Base-by-base conservation (phyloP, 2,888 invertebrate genomes). In the Ormia ochracea region DNA sequence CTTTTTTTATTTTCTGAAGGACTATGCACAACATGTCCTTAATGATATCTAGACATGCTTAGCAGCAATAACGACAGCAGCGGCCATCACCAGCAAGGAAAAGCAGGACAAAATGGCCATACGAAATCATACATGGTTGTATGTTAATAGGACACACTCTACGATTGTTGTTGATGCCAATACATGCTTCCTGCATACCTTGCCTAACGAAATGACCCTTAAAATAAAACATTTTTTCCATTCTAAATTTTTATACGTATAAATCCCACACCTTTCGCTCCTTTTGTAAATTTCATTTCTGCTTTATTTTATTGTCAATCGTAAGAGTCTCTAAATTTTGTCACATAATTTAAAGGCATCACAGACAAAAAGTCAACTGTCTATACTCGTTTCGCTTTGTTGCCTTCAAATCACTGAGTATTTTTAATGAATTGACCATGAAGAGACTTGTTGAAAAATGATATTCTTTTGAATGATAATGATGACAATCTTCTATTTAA, bases 391-490 rank as follows among this genome's bases (percentile, higher is more conserved):
- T 59, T 58, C 38, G 17, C n/a, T 59, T 68, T 75, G 41, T n/a
- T 54, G 43, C 41, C 68, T 21, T 36, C 28, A 38, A 41, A 23
- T 10, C 19, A 23, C 10, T n/a, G 21, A 70, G 45, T 70, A 70
- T 75, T 80, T n/a, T 59, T 75, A 81, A 81, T 82, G 81, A 83
- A 83, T 83, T 81, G 83, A 76, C 82, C 82, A 77, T 82, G 80
- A 82, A 83, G 81, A 21, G 73, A 83, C 82, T 78, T 83, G 82
- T 82, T 82, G 83, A 82, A 78, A 79, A 79, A 66, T 61, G 54
- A 19, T 45, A 26, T 19, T 28, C 7, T 12, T 56, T 7, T 19
- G 10, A 7, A 31, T 33, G 17, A 56, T 73, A 28, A 56, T 56
- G 56, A 66, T 72, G 75, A 80, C 70, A 80, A 72, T 54, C 61